Conservation (phyloP, 1,140 invertebrate genomes). For the Cherax destructor region DNA sequence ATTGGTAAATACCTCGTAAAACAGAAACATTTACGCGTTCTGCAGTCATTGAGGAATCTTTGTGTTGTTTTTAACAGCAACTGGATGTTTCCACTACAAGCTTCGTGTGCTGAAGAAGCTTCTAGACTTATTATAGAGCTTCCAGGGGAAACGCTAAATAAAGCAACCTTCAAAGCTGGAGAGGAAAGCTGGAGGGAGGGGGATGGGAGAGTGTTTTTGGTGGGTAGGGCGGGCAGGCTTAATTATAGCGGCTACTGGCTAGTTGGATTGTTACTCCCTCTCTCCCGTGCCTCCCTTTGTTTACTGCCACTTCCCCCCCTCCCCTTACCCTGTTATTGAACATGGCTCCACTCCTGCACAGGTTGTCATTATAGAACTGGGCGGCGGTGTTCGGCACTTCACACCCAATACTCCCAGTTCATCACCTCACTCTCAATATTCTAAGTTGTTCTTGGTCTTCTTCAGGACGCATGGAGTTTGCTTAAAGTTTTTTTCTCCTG, state of each 20-base stretch:
- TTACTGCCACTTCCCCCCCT: constrained; percentile 11
- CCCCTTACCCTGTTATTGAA: constrained; percentile 34
- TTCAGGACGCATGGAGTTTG: too few species aligned
- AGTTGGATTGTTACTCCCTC: constrained; percentile 40
- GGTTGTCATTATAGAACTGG: constrained; percentile 18
- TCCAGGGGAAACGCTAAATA: constrained; percentile 23
- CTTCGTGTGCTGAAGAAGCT: neutral
- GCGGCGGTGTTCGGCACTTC: constrained; percentile 16
- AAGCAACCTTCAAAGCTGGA: constrained; percentile 31
- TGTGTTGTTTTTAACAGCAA: too few species aligned
- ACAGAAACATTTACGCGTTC: constrained; percentile 11
- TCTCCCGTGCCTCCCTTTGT: constrained; percentile 40
- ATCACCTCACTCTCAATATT: too few species aligned
- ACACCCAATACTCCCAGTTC: constrained; percentile 16
- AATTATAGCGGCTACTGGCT: constrained; percentile 53
- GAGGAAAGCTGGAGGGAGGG: neutral
- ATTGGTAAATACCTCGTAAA: constrained; percentile 44
- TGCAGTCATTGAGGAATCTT: too few species aligned
- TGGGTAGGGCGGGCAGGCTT: neutral
- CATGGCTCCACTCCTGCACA: constrained; percentile 13
- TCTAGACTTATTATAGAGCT: neutral
- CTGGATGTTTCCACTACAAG: too few species aligned
- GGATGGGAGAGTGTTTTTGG: neutral
- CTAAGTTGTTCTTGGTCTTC: too few species aligned
- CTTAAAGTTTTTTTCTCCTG: too few species aligned